Evolutionary conservation across 2,797 vertebrate species (phyloP), one percentile per base, ranked within the genome.

Genomic region (Melanotaenia boesemani): DNA sequence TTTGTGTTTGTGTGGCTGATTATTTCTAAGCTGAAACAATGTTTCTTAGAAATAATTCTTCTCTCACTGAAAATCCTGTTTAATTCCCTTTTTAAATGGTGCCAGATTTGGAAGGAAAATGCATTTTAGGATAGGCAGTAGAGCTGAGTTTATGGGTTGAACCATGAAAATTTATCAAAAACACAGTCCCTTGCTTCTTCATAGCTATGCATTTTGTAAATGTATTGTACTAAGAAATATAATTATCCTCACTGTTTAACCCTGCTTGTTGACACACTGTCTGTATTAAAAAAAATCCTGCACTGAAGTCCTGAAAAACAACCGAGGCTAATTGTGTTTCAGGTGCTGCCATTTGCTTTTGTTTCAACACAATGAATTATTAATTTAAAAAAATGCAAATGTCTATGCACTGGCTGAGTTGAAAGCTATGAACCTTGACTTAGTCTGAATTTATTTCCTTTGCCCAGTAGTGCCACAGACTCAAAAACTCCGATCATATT

Each of bases 371-470:
- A 66, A 79, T 89, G 59, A 86, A 92, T 90, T 77, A 92, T 91
- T 91, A 71, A 92, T 90, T 76, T 78, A 9, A 72, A 76, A 18
- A 88, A 87, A 87, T 86, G 85, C 86, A 88, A 86, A 92, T 89
- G 77, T 71, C 64, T 69, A 67, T 72, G 69, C 75, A 76, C 46
- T 62, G 71, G 67, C 75, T 64, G 77, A 82, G 83, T 76, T 77
- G 68, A 67, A 76, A 82, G 74, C 69, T 66, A 68, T 83, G 84
- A 82, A 89, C 85, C 84, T 70, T 84, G 82, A 82, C 84, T 82
- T 67, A 75, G 72, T 80, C 62, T 37, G 72, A 74, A 81, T 72
- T 67, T 66, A 63, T 59, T 71, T 65, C 15, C 37, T 1, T 71
- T 62, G 63, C 57, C 44, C 20, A 63, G 77, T 72, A 74, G 70